Percentiles rank a stretch among this genome's conserved stretches.
Conservation (phyloP, 2,797 vertebrate species). For the Enteromius anoplus region DNA sequence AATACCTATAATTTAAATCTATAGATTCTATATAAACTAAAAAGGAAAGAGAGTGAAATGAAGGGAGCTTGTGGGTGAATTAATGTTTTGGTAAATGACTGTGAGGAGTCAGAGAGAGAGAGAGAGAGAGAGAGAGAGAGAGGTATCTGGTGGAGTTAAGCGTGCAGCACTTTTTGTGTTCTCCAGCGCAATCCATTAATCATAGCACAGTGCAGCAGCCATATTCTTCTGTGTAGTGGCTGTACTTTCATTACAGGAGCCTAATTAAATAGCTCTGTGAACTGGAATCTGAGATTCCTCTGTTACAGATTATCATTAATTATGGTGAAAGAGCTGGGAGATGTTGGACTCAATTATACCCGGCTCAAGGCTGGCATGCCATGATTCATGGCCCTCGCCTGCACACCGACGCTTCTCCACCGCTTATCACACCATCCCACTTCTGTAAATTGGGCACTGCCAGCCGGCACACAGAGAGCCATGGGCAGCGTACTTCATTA, state of each 20-base stretch:
- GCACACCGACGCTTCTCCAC: constrained; percentile 92
- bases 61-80: constrained; percentile 37
- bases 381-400: constrained; percentile 99
- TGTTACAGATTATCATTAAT: constrained; percentile 99
- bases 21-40: constrained; percentile 26
- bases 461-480: constrained; percentile 99
- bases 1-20: background rate
- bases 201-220: constrained; percentile 90
- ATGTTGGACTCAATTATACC: constrained; percentile 99
- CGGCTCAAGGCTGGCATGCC: constrained; percentile 98
- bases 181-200: constrained; percentile 99
- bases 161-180: constrained; percentile 99
- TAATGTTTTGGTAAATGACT: constrained; percentile 51
- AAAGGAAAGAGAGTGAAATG: constrained; percentile 59
- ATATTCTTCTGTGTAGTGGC: constrained; percentile 97
- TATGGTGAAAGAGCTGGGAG: constrained; percentile 99
- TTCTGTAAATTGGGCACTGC: constrained; percentile 99
- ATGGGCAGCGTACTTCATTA: constrained; percentile 99
- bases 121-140: constrained; percentile 93
- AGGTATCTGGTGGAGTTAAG: constrained; percentile 96
- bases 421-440: constrained; percentile 99
- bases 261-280: constrained; percentile 99
- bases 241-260: constrained; percentile 99
- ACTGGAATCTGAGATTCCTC: constrained; percentile 99
- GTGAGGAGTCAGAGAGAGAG: constrained; percentile 33